Evolutionary conservation across 2,113 vertebrate species (phyloP).

Genomic region (Martes martes): DNA sequence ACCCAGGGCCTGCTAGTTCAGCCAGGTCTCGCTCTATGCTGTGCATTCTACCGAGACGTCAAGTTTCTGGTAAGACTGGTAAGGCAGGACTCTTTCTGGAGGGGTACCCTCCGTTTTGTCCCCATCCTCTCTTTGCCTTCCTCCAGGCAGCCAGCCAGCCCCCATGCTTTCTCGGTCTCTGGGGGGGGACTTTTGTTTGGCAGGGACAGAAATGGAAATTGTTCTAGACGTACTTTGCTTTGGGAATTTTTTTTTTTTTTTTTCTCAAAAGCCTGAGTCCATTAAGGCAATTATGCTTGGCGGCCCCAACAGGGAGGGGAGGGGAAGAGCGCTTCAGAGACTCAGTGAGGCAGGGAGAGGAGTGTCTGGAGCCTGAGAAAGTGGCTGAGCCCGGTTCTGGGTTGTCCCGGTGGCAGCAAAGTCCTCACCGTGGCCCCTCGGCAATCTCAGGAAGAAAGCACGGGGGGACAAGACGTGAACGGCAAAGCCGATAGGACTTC

Average conservation of each 20-base stretch:
- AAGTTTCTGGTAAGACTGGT: not conserved
- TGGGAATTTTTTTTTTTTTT: not conserved
- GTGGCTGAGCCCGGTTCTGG: not conserved
- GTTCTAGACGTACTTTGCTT: not conserved
- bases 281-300: conserved; percentile 42
- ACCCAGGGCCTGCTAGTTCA: fast-evolving
- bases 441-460: not conserved
- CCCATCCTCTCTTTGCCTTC: not conserved
- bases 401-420: fast-evolving
- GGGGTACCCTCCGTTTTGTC: not conserved
- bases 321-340: not conserved
- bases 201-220: not conserved
- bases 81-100: not conserved
- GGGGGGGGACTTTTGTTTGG: not conserved
- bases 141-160: not conserved
- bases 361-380: not conserved
- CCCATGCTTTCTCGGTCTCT: not conserved
- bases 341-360: not conserved
- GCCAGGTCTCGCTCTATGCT: not conserved
- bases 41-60: not conserved
- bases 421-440: too few species aligned
- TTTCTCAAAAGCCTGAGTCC: not conserved
- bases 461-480: too few species aligned
- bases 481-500: not conserved
- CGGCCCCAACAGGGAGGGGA: not conserved